Percentiles rank a stretch among this genome's conserved stretches.
Evolutionary conservation across 2,113 vertebrate species (phyloP).

Genomic region (Paramormyrops kingsleyae): DNA sequence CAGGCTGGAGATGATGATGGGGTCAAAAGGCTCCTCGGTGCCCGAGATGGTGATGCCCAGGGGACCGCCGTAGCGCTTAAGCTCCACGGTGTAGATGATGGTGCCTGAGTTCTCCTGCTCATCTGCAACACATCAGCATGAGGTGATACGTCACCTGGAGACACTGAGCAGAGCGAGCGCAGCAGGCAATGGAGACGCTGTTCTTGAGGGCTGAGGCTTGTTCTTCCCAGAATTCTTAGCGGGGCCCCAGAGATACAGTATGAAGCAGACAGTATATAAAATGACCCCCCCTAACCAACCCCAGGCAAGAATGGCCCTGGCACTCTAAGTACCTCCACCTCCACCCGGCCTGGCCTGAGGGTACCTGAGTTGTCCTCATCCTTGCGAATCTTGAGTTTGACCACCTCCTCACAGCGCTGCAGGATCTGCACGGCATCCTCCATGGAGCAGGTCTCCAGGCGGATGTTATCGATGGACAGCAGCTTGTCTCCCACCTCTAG

Average conservation of each 20-base stretch:
- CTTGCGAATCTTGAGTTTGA: constrained; percentile 95
- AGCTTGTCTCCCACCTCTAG: constrained; percentile 94
- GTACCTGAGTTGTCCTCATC: constrained; percentile 97
- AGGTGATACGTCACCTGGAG: constrained; percentile 16
- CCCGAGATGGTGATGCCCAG: constrained; percentile 97
- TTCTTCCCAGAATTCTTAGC: not conserved
- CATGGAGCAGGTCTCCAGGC: constrained; percentile 95
- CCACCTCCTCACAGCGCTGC: constrained; percentile 92
- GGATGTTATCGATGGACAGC: constrained; percentile 91
- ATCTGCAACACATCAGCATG: constrained; percentile 69
- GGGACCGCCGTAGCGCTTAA: constrained; percentile 91
- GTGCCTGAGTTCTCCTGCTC: constrained; percentile 92
- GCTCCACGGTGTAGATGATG: constrained; percentile 97
- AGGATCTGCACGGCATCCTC: constrained; percentile 95
- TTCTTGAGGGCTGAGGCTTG: not conserved
- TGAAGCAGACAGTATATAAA: not conserved
- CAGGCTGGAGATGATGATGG: constrained; percentile 94
- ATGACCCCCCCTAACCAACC: not conserved
- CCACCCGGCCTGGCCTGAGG: not conserved
- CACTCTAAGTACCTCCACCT: not conserved
- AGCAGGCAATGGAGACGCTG: not conserved
- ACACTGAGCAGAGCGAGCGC: not conserved
- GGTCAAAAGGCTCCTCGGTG: constrained; percentile 96
- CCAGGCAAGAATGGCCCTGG: not conserved
- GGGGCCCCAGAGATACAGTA: not conserved